Evolutionary conservation across 2,888 invertebrate genomes (phyloP).

Genomic region (Polymixis lichenea): DNA sequence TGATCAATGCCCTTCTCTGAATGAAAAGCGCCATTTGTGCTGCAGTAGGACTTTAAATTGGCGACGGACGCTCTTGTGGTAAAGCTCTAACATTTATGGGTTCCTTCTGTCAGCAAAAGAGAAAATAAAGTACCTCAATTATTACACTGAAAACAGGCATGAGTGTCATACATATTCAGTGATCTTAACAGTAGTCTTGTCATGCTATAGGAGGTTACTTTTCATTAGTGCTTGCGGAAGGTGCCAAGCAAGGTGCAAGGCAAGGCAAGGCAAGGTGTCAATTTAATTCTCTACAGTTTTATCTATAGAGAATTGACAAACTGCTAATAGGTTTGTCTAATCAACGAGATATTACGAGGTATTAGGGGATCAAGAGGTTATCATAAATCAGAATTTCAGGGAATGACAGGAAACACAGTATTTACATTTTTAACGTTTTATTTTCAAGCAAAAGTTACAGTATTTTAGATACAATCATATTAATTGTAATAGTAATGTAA

Average conservation of each 20-base stretch:
- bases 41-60: slow-evolving; percentile 62
- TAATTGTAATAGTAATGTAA: neutral
- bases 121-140: neutral
- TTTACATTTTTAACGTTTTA: neutral
- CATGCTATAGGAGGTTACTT: neutral
- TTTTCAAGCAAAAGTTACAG: slow-evolving; percentile 8
- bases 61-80: slow-evolving; percentile 37
- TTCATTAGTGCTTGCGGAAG: neutral
- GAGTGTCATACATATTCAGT: neutral
- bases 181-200: neutral
- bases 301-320: neutral
- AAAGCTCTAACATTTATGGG: neutral
- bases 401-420: neutral
- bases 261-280: too few relatives aligned
- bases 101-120: neutral
- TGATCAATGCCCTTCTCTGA: too few relatives aligned
- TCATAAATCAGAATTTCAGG: neutral
- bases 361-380: neutral
- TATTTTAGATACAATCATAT: neutral
- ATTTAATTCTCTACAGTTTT: too few relatives aligned
- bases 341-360: neutral
- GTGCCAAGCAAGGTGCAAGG: too few relatives aligned
- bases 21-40: too few relatives aligned
- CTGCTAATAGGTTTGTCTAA: neutral
- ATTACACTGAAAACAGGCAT: neutral